Evolutionary conservation across 1,140 invertebrate species (phyloP), one percentile per base, ranked within the genome.

Genomic region (Neodiprion virginianus): DNA sequence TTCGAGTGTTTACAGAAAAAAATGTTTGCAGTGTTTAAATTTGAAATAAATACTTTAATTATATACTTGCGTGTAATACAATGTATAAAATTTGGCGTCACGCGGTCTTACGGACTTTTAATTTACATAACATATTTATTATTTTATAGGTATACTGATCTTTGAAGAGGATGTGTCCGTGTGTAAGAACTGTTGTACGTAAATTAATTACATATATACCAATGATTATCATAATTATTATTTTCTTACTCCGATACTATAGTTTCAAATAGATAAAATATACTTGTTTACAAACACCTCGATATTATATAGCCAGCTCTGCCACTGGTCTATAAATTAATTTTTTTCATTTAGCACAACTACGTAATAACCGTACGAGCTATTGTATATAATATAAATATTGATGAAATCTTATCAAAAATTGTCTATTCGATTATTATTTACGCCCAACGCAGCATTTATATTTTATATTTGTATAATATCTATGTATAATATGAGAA

Each of bases 61-160:
- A 61, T 61, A 17, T 61, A 40, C 28, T 17, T 61, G 53, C 53
- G n/a, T 61, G 53, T 14, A 7, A 61, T 40, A 61, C n/a, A 61
- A 61, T 61, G 53, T 61, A 61, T 61, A 61, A 61, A 61, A 61
- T 61, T 61, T 61, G 53, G 53, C 53, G 53, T 61, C 53, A 61
- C 53, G 53, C 53, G 53, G 53, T 61, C n/a, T 61, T 17, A 61
- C 53, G 53, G 11, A 17, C 3, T 61, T 14, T 61, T 61, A 61
- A 40, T 40, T 40, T 61, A 61, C 53, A 12, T 61, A 40, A 40
- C 5, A 40, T 40, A 1, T 40, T 40, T 40, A 40, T 40, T 40
- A 40, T 40, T 5, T 40, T 5, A 40, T 40, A 40, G 11, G 53
- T 8, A 61, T 61, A 61, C 53, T 17, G 11, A 61, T 17, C n/a